Evolutionary conservation across 2,113 vertebrate genomes (phyloP), one percentile per base, ranked within the genome.

Genomic region (Herpailurus yagouaroundi): DNA sequence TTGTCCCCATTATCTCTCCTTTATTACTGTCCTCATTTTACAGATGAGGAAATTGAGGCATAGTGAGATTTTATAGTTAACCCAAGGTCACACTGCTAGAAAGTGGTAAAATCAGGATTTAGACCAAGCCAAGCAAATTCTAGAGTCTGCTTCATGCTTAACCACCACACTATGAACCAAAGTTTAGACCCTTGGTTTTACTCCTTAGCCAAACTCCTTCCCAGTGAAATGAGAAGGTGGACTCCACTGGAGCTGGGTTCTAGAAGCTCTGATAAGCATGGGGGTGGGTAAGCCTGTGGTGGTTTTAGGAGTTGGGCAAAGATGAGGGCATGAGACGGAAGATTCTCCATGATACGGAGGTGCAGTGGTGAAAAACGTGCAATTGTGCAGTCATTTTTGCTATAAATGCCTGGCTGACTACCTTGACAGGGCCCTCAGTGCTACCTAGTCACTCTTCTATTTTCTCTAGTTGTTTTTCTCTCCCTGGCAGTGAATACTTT

Each of bases 21-120:
- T 13, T 83, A 48, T 83, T 48, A 64, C 31, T 87, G 13, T 77
- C 33, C 21, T 95, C 36, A 83, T 93, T 95, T 92, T 83, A 93
- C 1, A 66, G 76, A 66, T 89, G 52, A 55, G 8, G 36, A 92
- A 94, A 76, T 4, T 73, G 45, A 87, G 38, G 7, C 36, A 66
- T 3, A 83, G 29, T 85, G 15, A 89, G 45, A 25, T 79, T 38
- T 48, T 55, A 29, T 55, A 38, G 33, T 77, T 83, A 85, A 88
- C 41, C 5, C 7, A 60, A 73, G 18, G 4, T 85, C 50, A 93
- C 7, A n/a, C 25, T 50, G 36, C 16, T 45, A 74, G 4, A 74
- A 33, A 74, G 33, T 96, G 41, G 23, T n/a, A 89, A 83, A 97
- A 69, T 68, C 2, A 66, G 63, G 23, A 80, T 57, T 92, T 95